phyloP scores from a whole-genome alignment of 2,797 vertebrate species.

The Crocidura indochinensis region DNA sequence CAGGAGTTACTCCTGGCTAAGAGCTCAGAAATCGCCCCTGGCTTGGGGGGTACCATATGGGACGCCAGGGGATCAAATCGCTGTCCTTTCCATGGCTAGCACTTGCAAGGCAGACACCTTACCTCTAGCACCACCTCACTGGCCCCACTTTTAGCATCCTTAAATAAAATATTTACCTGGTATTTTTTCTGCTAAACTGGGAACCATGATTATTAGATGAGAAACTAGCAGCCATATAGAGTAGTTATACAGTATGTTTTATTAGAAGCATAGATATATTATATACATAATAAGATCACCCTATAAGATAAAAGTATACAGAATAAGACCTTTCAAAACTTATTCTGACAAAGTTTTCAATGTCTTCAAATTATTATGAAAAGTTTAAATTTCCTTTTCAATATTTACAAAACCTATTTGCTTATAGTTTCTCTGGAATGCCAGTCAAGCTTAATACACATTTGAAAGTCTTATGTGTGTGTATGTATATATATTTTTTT shows the following conservation, averaged over 20 bases:
- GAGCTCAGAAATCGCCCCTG: no score
- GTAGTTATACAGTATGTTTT: not conserved
- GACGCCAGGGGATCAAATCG: no score
- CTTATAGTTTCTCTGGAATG: not conserved
- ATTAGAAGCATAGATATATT: conserved; percentile 38
- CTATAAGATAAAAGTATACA: not conserved
- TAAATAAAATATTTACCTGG: conserved; percentile 21
- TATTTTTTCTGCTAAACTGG: not conserved
- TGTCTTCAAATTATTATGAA: not conserved
- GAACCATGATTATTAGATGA: conserved; percentile 26
- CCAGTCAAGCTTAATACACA: no score
- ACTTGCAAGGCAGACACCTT: no score
- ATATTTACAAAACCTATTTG: not conserved
- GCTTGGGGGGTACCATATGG: no score
- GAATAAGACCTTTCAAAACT: conserved; percentile 8
- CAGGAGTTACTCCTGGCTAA: no score
- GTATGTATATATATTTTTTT: no score
- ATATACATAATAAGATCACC: no score
- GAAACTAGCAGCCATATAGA: not conserved
- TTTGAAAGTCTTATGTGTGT: no score
- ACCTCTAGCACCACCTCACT: no score
- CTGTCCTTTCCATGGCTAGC: no score
- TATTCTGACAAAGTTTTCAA: not conserved
- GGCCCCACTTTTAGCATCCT: not conserved
- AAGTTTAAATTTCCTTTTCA: conserved; percentile 34